Evolutionary conservation across 2,113 vertebrate species (phyloP).

Genomic region (Semnornis frantzii): DNA sequence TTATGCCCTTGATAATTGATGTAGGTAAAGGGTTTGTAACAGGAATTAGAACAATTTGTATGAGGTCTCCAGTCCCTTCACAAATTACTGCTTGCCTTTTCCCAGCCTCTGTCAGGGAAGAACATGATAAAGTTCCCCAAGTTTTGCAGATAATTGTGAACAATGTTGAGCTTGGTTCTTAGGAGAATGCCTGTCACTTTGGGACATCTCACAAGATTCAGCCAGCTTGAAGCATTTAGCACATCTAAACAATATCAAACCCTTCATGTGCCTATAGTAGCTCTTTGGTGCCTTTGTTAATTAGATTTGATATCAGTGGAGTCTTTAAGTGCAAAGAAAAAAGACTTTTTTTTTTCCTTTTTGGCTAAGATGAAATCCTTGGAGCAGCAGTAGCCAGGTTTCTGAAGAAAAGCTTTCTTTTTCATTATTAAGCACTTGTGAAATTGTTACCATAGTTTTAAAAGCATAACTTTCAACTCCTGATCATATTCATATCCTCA

Average conservation of each 20-base stretch:
- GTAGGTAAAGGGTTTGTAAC: not conserved
- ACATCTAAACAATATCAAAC: not conserved
- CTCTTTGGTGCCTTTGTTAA: not conserved
- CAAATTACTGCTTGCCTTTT: not conserved
- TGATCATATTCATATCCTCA: not conserved
- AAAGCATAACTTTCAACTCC: not conserved
- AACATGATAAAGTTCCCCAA: not conserved
- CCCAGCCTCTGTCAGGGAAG: not conserved
- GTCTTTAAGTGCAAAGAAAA: not conserved
- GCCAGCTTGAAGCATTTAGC: not conserved
- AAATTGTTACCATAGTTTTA: not conserved
- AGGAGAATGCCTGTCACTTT: not conserved
- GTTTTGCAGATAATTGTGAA: not conserved
- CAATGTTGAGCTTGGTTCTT: not conserved
- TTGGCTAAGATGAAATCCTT: not conserved
- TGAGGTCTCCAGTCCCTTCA: not conserved
- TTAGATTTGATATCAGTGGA: not conserved
- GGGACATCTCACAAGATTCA: not conserved
- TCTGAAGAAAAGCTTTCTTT: not conserved
- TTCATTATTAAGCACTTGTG: not conserved
- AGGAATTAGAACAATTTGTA: not conserved
- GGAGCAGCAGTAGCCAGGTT: not conserved
- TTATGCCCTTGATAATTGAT: not conserved
- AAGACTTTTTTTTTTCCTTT: not conserved
- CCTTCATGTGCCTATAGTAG: not conserved